These are phyloP conservation scores for Agapostemon virescens DNA, from an alignment of 2,888 invertebrate species.

Conservation along the genomic window DNA sequence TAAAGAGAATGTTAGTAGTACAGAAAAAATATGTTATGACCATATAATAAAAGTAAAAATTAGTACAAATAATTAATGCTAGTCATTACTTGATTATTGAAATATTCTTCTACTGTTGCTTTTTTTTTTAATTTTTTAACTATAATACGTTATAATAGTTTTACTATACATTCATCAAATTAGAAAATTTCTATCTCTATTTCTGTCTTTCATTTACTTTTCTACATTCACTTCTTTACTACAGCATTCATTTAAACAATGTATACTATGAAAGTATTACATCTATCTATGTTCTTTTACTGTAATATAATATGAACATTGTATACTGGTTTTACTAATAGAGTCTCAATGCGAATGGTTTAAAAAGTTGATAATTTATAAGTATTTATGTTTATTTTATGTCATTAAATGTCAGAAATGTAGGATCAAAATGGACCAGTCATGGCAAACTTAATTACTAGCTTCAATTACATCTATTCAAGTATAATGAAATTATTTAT, in stretches of 20 bases:
- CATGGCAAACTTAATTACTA: slow-evolving; percentile 19
- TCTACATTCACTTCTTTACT: slow-evolving; percentile 20
- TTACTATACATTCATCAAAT: not conserved
- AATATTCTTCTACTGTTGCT: slow-evolving; percentile 13
- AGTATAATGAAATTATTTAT: slow-evolving; percentile 25
- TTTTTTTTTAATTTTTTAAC: slow-evolving; percentile 22
- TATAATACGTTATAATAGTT: slow-evolving; percentile 7
- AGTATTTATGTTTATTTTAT: slow-evolving; percentile 23
- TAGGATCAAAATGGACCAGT: slow-evolving; percentile 61
- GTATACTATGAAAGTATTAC: slow-evolving; percentile 23
- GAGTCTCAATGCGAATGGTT: slow-evolving; percentile 16
- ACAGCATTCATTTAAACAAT: slow-evolving; percentile 9
- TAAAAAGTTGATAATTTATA: slow-evolving; percentile 9
- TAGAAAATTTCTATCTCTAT: slow-evolving; percentile 17
- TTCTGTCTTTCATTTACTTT: slow-evolving; percentile 9
- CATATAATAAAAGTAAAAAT: slow-evolving; percentile 38
- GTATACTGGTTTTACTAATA: slow-evolving; percentile 6
- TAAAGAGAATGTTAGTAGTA: slow-evolving; percentile 27
- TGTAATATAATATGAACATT: slow-evolving; percentile 12
- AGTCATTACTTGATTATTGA: slow-evolving; percentile 18
- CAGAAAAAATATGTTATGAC: slow-evolving; percentile 29
- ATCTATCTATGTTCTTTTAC: slow-evolving; percentile 26
- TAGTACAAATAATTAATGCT: slow-evolving; percentile 24
- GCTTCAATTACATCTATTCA: slow-evolving; percentile 19
- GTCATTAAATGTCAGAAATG: slow-evolving; percentile 27